Percentiles rank a stretch among this genome's conserved stretches.
phyloP scores from a whole-genome alignment of 2,113 vertebrate genomes.

The Rhodinocichla rosea region DNA sequence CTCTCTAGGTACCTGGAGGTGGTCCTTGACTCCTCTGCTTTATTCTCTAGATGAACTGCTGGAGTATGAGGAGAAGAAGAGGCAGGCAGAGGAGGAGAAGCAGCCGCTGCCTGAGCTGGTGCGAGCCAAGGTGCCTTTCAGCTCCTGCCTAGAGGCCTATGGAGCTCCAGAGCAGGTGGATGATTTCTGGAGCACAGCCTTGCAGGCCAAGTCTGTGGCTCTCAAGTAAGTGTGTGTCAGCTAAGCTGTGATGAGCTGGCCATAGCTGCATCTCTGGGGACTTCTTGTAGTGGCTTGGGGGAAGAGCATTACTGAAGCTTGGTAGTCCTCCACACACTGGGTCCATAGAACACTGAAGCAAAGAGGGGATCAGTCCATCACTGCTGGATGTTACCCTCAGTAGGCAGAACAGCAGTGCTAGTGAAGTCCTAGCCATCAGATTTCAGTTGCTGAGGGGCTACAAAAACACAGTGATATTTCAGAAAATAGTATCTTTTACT shows the following conservation, averaged over 20 bases:
- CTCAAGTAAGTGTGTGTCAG: slow-evolving; percentile 84
- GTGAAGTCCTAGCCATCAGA: neutral
- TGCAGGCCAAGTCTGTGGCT: slow-evolving; percentile 94
- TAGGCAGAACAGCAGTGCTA: neutral
- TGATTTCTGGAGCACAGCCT: slow-evolving; percentile 98
- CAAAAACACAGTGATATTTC: neutral
- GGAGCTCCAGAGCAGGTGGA: slow-evolving; percentile 93
- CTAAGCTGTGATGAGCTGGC: neutral
- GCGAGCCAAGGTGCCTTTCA: slow-evolving; percentile 94
- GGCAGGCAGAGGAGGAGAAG: slow-evolving; percentile 88
- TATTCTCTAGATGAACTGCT: slow-evolving; percentile 85
- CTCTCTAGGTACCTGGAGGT: neutral
- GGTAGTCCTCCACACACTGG: neutral
- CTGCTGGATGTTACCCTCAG: neutral
- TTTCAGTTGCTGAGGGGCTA: neutral
- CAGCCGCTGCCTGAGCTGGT: slow-evolving; percentile 80
- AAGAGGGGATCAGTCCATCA: neutral
- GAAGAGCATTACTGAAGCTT: neutral
- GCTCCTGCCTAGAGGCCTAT: slow-evolving; percentile 91
- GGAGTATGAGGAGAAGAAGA: slow-evolving; percentile 90
- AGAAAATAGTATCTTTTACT: neutral
- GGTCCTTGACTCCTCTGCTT: neutral
- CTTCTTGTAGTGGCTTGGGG: neutral
- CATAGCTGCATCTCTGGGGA: neutral
- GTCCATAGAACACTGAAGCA: neutral